Percentiles rank a stretch among this genome's conserved stretches.
Conservation (phyloP, 1,140 invertebrate genomes). For the Apis florea region DNA sequence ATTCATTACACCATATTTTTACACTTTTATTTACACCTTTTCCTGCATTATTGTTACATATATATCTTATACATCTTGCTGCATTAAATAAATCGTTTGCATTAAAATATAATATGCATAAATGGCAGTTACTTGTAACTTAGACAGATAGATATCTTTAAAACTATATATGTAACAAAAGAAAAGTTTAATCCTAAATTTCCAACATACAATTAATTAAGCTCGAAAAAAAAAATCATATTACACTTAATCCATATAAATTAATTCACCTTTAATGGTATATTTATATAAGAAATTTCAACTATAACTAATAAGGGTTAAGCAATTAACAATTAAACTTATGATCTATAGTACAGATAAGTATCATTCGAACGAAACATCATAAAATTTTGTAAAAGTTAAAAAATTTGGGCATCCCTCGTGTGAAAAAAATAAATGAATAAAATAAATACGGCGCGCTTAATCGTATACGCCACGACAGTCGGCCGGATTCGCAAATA, state of each 20-base stretch:
- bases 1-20: not conserved
- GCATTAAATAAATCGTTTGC: not conserved
- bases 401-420: not conserved
- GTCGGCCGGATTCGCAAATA: conserved; percentile 10
- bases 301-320: not conserved
- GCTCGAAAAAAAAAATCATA: not conserved
- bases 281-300: not conserved
- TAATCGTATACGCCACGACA: not conserved
- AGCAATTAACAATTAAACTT: not conserved
- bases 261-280: too few species aligned
- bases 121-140: not conserved
- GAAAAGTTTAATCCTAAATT: not conserved
- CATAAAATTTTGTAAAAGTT: not conserved
- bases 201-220: not conserved
- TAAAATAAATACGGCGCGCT: not conserved
- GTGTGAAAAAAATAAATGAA: too few species aligned
- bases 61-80: not conserved
- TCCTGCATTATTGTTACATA: not conserved
- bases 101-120: not conserved
- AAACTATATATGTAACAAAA: not conserved
- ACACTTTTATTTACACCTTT: not conserved
- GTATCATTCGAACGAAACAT: not conserved
- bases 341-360: conserved; percentile 6
- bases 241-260: not conserved
- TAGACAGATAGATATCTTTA: not conserved